Percentiles rank a stretch among this genome's conserved stretches.
Evolutionary conservation across 2,113 vertebrate species (phyloP).

Genomic region (Zeus faber): DNA sequence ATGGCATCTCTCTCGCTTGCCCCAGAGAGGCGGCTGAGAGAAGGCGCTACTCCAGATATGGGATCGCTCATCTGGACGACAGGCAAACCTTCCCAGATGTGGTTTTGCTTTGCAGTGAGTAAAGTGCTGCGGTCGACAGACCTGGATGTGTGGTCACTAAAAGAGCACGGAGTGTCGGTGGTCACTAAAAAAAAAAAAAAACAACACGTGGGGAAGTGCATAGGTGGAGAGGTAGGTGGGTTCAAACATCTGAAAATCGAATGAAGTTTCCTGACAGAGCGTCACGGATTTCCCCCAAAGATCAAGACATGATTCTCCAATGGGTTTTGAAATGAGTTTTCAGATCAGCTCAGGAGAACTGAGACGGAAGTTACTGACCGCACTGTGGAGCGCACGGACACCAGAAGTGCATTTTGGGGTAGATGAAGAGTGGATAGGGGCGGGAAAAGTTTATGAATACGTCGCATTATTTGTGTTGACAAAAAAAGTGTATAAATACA

Average conservation of each 20-base stretch:
- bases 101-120: constrained; percentile 53
- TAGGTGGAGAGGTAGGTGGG: constrained; percentile 71
- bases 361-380: too few species aligned
- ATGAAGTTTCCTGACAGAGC: constrained; percentile 47
- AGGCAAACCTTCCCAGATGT: constrained; percentile 39
- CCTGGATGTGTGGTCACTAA: constrained; percentile 39
- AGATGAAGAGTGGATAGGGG: constrained; percentile 23
- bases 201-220: constrained; percentile 54
- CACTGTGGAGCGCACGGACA: too few species aligned
- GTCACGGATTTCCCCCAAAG: constrained; percentile 29
- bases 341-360: neutral
- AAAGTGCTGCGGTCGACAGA: constrained; percentile 66
- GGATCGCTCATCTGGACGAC: constrained; percentile 44
- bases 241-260: constrained; percentile 63
- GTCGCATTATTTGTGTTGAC: constrained; percentile 55
- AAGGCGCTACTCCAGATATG: constrained; percentile 35
- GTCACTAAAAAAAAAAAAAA: constrained; percentile 48
- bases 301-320: constrained; percentile 10
- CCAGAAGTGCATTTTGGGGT: constrained; percentile 31
- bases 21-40: constrained; percentile 11
- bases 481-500: constrained; percentile 34
- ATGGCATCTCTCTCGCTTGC: constrained; percentile 21
- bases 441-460: constrained; percentile 48
- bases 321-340: neutral
- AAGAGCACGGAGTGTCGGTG: constrained; percentile 62